Evolutionary conservation across 1,140 invertebrate genomes (phyloP), one percentile per base, ranked within the genome.

Genomic region (Hyles vespertilio): DNA sequence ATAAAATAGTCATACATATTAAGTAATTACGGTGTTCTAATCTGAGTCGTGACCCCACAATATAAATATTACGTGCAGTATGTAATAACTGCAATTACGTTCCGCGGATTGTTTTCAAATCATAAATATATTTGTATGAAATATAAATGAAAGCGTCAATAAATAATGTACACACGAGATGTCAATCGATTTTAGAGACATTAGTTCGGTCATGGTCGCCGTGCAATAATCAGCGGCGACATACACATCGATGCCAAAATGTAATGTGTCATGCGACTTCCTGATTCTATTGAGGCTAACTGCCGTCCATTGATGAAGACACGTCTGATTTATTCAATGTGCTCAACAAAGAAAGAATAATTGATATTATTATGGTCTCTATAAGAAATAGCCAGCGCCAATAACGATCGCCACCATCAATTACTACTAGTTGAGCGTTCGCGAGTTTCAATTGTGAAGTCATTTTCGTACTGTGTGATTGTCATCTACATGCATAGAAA

Each of bases 381-480:
- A 49, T 59, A 70, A 70, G 59, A 56, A 66, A 63, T 64, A 54
- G 59, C 49, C 46, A 47, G 52, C 57, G 49, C 57, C 50, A 66
- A 59, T 64, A 73, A 65, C 66, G 70, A 74, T 79, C 65, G 61
- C 57, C 59, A 64, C 69, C 74, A 78, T 78, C 83, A 86, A 87
- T 87, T 87, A 82, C 78, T 74, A 63, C 74, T 81, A 61, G 77
- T 87, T 84, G 79, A 83, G 72, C 74, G 77, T 69, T 75, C 71
- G 72, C 59, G 62, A 43, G 69, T 69, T 76, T 76, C 84, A 87
- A 87, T 87, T 87, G 84, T 69, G 58, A 53, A 78, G 66, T 77
- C 69, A 72, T 74, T 83, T 80, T 79, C 70, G 81, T 76, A 67
- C 68, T 11, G 34, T 22, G 71, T 74, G 76, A 72, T 65, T 63